Conservation (phyloP, 92 coral and sea anemone species). For the Phenganax marumi region DNA sequence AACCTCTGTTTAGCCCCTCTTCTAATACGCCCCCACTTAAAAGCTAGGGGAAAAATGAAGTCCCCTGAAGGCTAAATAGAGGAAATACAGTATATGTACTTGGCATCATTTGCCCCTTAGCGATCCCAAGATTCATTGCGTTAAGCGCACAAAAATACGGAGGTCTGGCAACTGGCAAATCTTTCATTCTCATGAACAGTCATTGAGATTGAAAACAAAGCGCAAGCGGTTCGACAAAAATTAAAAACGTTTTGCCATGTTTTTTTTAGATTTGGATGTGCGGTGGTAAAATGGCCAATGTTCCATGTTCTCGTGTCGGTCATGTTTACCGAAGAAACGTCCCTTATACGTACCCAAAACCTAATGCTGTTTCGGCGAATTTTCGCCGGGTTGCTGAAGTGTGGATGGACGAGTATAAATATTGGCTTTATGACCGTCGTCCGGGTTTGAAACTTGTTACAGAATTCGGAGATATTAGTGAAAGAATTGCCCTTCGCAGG, state of each 20-base stretch:
- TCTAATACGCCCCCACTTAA: too few relatives aligned
- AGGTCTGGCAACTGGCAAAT: too few relatives aligned
- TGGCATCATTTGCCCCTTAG: too few relatives aligned
- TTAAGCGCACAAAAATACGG: too few relatives aligned
- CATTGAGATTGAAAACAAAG: too few relatives aligned
- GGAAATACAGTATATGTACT: too few relatives aligned
- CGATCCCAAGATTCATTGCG: too few relatives aligned
- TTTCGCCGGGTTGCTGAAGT: conserved; percentile 97
- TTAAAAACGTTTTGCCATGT: not conserved
- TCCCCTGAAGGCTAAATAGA: too few relatives aligned
- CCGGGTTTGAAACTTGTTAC: conserved; percentile 68
- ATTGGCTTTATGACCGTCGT: conserved; percentile 89
- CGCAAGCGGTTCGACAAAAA: too few relatives aligned
- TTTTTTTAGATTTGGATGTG: conserved; percentile 86
- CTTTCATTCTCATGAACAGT: too few relatives aligned
- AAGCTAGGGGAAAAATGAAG: too few relatives aligned
- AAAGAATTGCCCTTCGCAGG: conserved; percentile 81
- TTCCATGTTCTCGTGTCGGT: conserved; percentile 96
- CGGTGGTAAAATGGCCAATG: conserved; percentile 93
- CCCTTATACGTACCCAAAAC: conserved; percentile 92
- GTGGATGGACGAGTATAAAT: conserved; percentile 99
- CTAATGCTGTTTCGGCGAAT: conserved; percentile 85
- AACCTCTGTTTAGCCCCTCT: too few relatives aligned
- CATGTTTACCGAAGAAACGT: conserved; percentile 98
- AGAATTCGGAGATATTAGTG: conserved; percentile 88